phyloP scores from a whole-genome alignment of 2,797 vertebrate genomes.

The Euthynnus affinis region DNA sequence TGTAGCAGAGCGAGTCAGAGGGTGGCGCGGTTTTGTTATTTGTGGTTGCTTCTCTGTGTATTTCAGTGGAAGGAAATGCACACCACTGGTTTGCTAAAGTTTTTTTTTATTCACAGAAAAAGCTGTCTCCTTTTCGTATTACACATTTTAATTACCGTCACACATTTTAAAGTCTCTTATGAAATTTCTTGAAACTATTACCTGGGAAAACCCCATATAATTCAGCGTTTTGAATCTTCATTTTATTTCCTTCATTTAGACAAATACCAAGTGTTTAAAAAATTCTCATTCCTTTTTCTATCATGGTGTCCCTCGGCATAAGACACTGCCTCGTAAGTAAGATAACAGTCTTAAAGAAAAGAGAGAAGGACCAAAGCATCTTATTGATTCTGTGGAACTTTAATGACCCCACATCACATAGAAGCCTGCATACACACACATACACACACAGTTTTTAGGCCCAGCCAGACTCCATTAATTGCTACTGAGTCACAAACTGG shows the following conservation, averaged over 20 bases:
- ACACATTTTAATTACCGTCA: too few species aligned
- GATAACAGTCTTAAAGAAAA: background rate
- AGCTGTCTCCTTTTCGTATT: too few species aligned
- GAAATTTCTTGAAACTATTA: too few species aligned
- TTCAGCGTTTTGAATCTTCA: background rate
- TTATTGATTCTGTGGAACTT: background rate
- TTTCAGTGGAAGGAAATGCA: conserved; percentile 43
- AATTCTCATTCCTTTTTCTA: background rate
- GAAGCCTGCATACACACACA: background rate
- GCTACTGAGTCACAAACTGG: conserved; percentile 62
- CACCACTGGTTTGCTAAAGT: background rate
- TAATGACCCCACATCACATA: conserved; percentile 1
- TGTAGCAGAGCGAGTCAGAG: conserved; percentile 34
- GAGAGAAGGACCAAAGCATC: background rate
- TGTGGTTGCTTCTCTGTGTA: conserved; percentile 25
- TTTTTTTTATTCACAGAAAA: background rate
- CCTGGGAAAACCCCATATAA: too few species aligned
- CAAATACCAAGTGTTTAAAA: background rate
- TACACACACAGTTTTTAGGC: background rate
- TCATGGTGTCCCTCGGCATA: background rate
- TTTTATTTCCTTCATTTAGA: background rate
- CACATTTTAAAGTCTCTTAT: background rate
- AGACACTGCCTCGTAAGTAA: background rate
- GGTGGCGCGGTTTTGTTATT: conserved; percentile 44
- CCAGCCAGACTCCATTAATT: conserved; percentile 38